Base-by-base conservation (phyloP, 2,888 invertebrate species). In the Gryllus longicercus region DNA sequence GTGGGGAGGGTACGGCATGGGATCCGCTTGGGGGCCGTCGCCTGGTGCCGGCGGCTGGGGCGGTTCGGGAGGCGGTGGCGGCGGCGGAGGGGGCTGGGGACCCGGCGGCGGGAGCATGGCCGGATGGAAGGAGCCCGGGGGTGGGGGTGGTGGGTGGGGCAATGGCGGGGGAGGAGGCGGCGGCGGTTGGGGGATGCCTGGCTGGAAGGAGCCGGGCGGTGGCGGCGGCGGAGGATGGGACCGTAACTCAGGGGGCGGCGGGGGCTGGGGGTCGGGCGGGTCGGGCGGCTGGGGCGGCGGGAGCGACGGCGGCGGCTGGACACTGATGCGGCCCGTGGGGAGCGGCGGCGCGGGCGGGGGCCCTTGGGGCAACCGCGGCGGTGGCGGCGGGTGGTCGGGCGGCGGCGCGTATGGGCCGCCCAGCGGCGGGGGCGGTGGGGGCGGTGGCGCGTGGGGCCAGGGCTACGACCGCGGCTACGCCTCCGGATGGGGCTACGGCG, bases 401-500 rank as follows among this genome's bases (percentile, higher is more conserved):
- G 63, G 63, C 14, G 63, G 63, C 14, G 63, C 63, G 63, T 63
- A 63, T 16, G 63, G 63, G 5, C 63, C 63, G 0, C 63, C 63
- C 14, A 18, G 16, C n/a, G 14, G 16, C n/a, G 63, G 63, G 3
- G 63, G 63, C 63, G 63, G 51, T 5, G 63, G 63, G 3, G 63
- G 63, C 14, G 63, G 63, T 11, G 63, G 63, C 63, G 63, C 14
- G 63, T 63, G 63, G 63, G 63, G 63, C 14, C 63, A 63, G n/a
- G 63, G 63, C 63, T 63, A 63, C 63, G 63, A 63, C 63, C 63
- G 63, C 3, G 63, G 63, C n/a, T 63, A 63, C 63, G 63, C 63
- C 11, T 63, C 63, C n/a, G 63, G 63, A 63, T 63, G 63, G 63
- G 63, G 63, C n/a, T 63, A 63, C 63, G n/a, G n/a, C n/a, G 63